Base-by-base conservation (phyloP, 2,113 vertebrate genomes). In the Indicator indicator region DNA sequence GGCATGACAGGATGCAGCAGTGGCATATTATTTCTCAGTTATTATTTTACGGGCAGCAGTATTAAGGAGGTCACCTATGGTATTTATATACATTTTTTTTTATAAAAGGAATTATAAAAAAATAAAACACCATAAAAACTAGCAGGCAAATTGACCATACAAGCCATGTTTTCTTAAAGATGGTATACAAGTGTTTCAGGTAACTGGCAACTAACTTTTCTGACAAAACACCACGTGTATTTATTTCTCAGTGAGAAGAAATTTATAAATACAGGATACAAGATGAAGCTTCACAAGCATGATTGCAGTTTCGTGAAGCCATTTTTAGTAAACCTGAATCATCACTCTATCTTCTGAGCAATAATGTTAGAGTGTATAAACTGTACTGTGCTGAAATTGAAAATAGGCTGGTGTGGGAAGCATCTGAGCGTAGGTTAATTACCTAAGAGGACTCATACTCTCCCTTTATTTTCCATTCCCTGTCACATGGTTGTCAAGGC, bases 181-280 rank as follows among this genome's bases (percentile, higher is more conserved):
- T 64, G 78, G 91, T 88, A 50, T 79, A 75, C 76, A 76, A 70
- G 72, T 65, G 56, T 93, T 97, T 95, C 89, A 96, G 79, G 90
- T 95, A 50, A 68, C 92, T 81, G 80, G 52, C 95, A 75, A 95
- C 83, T 76, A 86, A 92, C 65, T 67, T 95, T 95, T 94, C 92
- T 91, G 87, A 86, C 77, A 88, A 85, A 91, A 88, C 30, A 83
- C 63, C 73, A 94, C 68, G 58, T 6, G 1, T 70, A 93, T 94
- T 94, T 83, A 86, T 96, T 97, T 97, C 93, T 97, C 86, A 94
- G 86, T 93, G 92, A 96, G 88, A 94, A 97, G 85, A 96, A 94
- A 92, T 62, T 93, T 93, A 91, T 4, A 93, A 94, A 68, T 92
- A 88, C 59, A 90, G 73, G 88, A 88, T 87, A 89, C 50, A 78